A percentile compares a stretch with the other conserved stretches of the same genome.
phyloP scores from a whole-genome alignment of 1,140 invertebrate species.

The Colletes gigas region DNA sequence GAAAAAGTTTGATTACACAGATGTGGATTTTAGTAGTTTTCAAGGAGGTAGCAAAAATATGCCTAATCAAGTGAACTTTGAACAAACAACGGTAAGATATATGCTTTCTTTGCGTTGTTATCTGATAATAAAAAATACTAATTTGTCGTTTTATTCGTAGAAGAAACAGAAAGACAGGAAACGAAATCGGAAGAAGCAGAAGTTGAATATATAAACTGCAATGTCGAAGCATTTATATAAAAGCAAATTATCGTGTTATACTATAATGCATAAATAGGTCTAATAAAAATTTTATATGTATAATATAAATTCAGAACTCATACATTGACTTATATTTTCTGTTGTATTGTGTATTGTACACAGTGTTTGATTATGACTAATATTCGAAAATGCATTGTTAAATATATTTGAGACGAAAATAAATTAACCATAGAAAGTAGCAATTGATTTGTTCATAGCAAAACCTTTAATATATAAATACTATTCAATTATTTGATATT shows the following conservation, averaged over 20 bases:
- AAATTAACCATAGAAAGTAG: not conserved
- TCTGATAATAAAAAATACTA: not conserved
- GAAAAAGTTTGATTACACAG: constrained; percentile 69
- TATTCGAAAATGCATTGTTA: constrained; percentile 1
- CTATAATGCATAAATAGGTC: not conserved
- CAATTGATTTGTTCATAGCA: too few relatives aligned
- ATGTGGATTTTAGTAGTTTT: constrained; percentile 73
- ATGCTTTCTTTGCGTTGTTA: not conserved
- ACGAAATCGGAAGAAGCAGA: constrained; percentile 47
- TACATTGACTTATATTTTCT: not conserved
- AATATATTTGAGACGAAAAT: constrained; percentile 1
- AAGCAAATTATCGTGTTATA: not conserved
- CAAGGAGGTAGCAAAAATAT: constrained; percentile 74
- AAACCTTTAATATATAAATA: too few relatives aligned
- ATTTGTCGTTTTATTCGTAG: constrained; percentile 26
- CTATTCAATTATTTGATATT: not conserved
- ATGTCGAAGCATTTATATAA: not conserved
- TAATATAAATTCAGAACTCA: not conserved
- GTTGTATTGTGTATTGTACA: constrained; percentile 2
- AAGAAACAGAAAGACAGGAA: constrained; percentile 33
- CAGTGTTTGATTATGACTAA: not conserved
- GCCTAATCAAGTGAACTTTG: constrained; percentile 49
- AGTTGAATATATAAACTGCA: constrained; percentile 41
- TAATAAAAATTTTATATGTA: not conserved
- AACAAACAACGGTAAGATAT: constrained; percentile 60